Percentiles rank a stretch among this genome's conserved stretches.
These are phyloP conservation scores for Nemopilema nomurai DNA, from an alignment of 30 jellyfish, hydroid and myxozoan genomes.

Conservation along the genomic window DNA sequence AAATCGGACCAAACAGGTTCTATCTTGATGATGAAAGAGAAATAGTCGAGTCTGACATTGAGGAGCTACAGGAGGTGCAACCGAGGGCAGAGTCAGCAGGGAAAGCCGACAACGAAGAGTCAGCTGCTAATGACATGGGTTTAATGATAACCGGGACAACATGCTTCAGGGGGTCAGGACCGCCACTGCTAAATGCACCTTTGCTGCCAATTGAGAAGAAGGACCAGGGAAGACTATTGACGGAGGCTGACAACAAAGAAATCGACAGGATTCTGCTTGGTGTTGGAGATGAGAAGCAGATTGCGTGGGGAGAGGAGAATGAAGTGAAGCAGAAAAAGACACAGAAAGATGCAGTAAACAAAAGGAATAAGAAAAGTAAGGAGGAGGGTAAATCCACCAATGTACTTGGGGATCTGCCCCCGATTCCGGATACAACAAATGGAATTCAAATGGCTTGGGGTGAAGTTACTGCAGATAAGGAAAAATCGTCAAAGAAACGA, in stretches of 20 bases:
- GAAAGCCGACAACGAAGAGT: neutral
- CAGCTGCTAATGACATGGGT: neutral
- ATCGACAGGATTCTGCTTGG: conserved; percentile 33
- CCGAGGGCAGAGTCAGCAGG: neutral
- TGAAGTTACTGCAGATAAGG: neutral
- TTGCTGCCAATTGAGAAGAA: neutral
- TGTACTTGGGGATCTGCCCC: conserved; percentile 18
- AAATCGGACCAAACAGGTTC: neutral
- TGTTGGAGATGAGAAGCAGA: neutral
- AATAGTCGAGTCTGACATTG: conserved; percentile 13
- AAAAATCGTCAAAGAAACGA: neutral
- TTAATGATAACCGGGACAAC: neutral
- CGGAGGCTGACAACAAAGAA: neutral
- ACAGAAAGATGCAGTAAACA: neutral
- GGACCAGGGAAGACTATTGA: neutral
- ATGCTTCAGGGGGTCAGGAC: neutral
- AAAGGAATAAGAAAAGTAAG: neutral
- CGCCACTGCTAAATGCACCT: neutral
- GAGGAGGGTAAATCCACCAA: neutral
- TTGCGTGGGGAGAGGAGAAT: conserved; percentile 4
- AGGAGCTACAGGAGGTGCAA: conserved; percentile 25
- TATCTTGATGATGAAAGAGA: neutral
- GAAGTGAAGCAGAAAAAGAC: neutral
- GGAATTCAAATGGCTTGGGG: conserved; percentile 43
- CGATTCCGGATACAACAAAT: conserved; percentile 10